These are phyloP conservation scores for Didymodactylos carnosus DNA, from an alignment of 2,888 invertebrate genomes.

Conservation along the genomic window DNA sequence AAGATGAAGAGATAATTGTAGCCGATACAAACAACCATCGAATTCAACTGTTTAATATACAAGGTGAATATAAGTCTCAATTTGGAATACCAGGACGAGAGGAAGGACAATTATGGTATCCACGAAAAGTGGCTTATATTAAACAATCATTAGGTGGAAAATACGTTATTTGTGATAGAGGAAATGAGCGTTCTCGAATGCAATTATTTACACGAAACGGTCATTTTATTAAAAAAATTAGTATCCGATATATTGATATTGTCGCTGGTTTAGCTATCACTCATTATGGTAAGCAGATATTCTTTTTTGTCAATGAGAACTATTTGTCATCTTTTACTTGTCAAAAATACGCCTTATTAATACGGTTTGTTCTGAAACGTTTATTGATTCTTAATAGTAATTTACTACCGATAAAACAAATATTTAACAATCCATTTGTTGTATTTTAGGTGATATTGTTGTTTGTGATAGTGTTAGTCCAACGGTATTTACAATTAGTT, in stretches of 20 bases:
- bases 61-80: conserved; percentile 72
- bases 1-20: conserved; percentile 82
- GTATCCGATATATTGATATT: conserved; percentile 42
- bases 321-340: no score
- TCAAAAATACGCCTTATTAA: no score
- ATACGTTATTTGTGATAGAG: conserved; percentile 80
- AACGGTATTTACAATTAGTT: conserved; percentile 73
- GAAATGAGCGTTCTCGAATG: conserved; percentile 84
- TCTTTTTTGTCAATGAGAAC: no score
- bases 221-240: conserved; percentile 81
- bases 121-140: conserved; percentile 62
- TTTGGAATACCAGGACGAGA: conserved; percentile 75
- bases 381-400: not conserved
- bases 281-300: no score
- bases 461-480: conserved; percentile 92
- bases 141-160: conserved; percentile 27
- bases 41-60: conserved; percentile 78
- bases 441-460: conserved; percentile 61
- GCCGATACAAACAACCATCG: conserved; percentile 87
- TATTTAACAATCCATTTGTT: no score
- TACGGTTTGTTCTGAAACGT: conserved; percentile 41
- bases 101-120: conserved; percentile 89
- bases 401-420: not conserved
- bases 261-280: conserved; percentile 81
- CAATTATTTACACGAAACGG: conserved; percentile 89